phyloP scores from a whole-genome alignment of 2,113 vertebrate species.

The Glaucomys volans region DNA sequence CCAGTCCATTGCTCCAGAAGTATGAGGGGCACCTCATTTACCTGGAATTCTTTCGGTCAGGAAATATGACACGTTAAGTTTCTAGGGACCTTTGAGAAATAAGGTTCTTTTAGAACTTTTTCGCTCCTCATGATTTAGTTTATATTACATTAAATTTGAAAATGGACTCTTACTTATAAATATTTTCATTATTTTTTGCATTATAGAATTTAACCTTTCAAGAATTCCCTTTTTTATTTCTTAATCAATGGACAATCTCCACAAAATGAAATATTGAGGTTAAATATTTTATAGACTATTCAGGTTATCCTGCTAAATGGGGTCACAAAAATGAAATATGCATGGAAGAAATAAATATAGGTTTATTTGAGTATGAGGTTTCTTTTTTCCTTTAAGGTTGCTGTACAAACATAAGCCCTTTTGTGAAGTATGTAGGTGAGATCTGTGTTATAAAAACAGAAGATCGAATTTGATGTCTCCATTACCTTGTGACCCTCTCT shows the following conservation, averaged over 20 bases:
- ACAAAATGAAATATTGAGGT: background rate
- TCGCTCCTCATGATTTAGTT: background rate
- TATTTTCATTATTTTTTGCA: background rate
- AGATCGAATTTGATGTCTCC: background rate
- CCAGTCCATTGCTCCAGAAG: background rate
- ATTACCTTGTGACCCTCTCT: background rate
- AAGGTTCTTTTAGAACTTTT: background rate
- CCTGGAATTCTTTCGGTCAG: slow-evolving; percentile 40
- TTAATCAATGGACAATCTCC: background rate
- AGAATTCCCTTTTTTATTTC: background rate
- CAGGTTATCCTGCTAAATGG: background rate
- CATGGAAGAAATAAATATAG: background rate
- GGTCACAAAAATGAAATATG: background rate
- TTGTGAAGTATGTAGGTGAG: slow-evolving; percentile 10
- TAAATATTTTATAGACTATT: background rate
- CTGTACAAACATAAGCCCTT: background rate
- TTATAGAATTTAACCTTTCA: background rate
- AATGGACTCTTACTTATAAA: background rate
- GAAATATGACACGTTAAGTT: background rate
- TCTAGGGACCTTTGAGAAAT: background rate
- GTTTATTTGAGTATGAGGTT: background rate
- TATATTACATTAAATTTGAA: background rate
- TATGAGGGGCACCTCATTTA: background rate
- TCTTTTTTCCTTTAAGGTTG: background rate
- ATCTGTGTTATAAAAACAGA: background rate